Conservation (phyloP, 1,140 invertebrate genomes). For the Heliconius nattereri region DNA sequence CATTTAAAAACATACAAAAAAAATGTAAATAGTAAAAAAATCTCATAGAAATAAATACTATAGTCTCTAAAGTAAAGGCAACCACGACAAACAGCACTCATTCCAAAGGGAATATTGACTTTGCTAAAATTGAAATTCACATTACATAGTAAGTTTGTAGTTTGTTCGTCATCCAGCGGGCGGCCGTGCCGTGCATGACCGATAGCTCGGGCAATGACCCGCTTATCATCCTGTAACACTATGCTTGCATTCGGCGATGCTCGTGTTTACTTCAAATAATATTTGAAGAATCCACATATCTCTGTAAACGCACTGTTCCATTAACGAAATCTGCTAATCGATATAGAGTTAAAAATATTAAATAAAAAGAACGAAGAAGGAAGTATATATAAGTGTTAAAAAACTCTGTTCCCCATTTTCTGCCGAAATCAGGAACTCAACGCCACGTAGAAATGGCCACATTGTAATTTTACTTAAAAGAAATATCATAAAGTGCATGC, state of each 20-base stretch:
- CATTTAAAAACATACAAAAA: too few species aligned
- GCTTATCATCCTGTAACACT: conserved; percentile 61
- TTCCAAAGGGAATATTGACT: conserved; percentile 13
- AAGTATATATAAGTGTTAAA: too few species aligned
- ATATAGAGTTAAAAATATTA: conserved; percentile 15
- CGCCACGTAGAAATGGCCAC: too few species aligned
- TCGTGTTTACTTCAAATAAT: neutral
- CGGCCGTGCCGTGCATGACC: conserved; percentile 56
- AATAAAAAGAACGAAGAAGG: too few species aligned
- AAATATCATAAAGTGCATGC: neutral
- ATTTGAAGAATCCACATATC: neutral
- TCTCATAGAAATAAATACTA: too few species aligned
- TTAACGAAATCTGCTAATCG: neutral
- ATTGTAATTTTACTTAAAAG: too few species aligned
- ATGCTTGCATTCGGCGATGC: conserved; percentile 34
- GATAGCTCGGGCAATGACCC: conserved; percentile 66
- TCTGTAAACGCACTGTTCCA: neutral
- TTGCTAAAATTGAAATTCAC: conserved; percentile 45
- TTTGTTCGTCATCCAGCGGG: conserved; percentile 45
- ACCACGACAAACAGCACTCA: neutral
- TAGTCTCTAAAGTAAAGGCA: neutral
- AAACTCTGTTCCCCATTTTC: too few species aligned
- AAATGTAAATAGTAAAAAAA: too few species aligned
- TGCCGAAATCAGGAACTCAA: too few species aligned
- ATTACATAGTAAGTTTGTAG: conserved; percentile 39